Percentiles rank a stretch among this genome's conserved stretches.
Evolutionary conservation across 1,140 invertebrate genomes (phyloP).

Genomic region (Tetragonula clypearis): DNA sequence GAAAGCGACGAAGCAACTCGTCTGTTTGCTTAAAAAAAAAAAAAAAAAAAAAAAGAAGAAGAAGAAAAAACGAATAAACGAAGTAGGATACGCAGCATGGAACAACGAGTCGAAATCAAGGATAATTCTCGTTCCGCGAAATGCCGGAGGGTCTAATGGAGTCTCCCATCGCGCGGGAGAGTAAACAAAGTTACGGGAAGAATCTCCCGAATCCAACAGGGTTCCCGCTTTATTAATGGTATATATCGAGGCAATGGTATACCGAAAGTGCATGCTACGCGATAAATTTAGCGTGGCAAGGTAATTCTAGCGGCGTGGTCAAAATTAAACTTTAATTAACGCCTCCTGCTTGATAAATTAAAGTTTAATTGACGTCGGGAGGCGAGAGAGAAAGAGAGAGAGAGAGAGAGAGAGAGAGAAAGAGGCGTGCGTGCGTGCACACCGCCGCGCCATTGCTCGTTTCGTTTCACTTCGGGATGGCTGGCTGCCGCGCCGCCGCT

Average conservation of each 20-base stretch:
- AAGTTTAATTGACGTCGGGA: slow-evolving; percentile 64
- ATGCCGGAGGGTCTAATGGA: slow-evolving; percentile 6
- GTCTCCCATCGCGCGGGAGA: neutral
- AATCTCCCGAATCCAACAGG: slow-evolving; percentile 1
- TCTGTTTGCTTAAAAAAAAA: neutral
- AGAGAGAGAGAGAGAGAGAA: neutral
- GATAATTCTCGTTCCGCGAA: slow-evolving; percentile 11
- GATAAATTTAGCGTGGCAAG: slow-evolving; percentile 64
- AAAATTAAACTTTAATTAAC: slow-evolving; percentile 74
- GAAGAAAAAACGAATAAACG: neutral
- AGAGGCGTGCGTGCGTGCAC: neutral
- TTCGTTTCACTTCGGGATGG: neutral
- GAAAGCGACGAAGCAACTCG: neutral
- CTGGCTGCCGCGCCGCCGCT: neutral
- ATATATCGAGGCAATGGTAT: slow-evolving; percentile 55
- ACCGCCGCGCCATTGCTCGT: slow-evolving; percentile 1
- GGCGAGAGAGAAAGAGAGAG: too few relatives aligned
- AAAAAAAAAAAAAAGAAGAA: too few relatives aligned
- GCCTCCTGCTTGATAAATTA: slow-evolving; percentile 64
- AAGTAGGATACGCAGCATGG: too few relatives aligned
- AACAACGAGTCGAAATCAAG: neutral
- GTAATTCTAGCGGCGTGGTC: slow-evolving; percentile 60
- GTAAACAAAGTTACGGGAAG: slow-evolving; percentile 15
- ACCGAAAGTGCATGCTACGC: slow-evolving; percentile 39
- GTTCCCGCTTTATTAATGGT: slow-evolving; percentile 50